A percentile compares a stretch with the other conserved stretches of the same genome.
phyloP scores from a whole-genome alignment of 2,888 invertebrate species.

The Cheilosia urbana region DNA sequence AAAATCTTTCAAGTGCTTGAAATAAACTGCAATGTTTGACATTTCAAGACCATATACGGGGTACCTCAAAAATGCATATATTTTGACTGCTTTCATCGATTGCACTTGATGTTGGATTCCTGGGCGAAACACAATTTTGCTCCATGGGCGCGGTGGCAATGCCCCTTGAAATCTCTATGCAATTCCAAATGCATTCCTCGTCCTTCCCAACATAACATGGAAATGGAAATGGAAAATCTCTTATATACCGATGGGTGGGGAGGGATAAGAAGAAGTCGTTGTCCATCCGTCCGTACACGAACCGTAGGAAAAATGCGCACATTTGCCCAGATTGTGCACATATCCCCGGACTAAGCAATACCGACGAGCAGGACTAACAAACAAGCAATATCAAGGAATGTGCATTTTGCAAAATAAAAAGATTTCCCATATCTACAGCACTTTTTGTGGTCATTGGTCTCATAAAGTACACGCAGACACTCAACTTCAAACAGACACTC shows the following conservation, averaged over 20 bases:
- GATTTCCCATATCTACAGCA: constrained; percentile 17
- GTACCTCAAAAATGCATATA: constrained; percentile 43
- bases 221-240: constrained; percentile 40
- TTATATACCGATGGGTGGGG: not conserved
- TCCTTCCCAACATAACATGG: constrained; percentile 42
- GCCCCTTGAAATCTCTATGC: constrained; percentile 7
- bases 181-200: not conserved
- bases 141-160: constrained; percentile 1
- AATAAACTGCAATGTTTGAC: constrained; percentile 28
- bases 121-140: constrained; percentile 8
- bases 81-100: constrained; percentile 48
- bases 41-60: constrained; percentile 19
- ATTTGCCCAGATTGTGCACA: constrained; percentile 60
- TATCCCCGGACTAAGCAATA: constrained; percentile 62
- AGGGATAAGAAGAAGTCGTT: constrained; percentile 4
- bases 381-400: constrained; percentile 66
- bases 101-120: constrained; percentile 21
- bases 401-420: constrained; percentile 66
- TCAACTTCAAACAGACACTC: constrained; percentile 44
- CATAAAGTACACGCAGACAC: constrained; percentile 72
- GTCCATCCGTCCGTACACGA: constrained; percentile 43
- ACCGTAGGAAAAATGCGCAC: constrained; percentile 50
- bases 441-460: constrained; percentile 71
- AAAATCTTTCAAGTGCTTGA: constrained; percentile 5
- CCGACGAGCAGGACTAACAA: constrained; percentile 41